Evolutionary conservation across 2,113 vertebrate species (phyloP).

Genomic region (Anoplopoma fimbria): DNA sequence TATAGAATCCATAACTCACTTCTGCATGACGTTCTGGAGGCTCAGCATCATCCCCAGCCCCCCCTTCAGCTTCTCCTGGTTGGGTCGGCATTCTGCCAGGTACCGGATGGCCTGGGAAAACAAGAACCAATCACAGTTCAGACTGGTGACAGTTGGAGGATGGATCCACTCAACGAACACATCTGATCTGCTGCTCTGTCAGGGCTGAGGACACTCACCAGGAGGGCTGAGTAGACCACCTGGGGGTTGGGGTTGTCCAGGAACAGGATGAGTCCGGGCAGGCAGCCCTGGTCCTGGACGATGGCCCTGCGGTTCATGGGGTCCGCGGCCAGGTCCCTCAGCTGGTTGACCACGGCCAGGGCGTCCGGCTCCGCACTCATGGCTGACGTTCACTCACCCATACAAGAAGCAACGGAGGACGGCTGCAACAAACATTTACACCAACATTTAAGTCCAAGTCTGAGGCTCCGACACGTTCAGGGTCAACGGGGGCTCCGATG

Average conservation of each 20-base stretch:
- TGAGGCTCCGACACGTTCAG: too few species aligned
- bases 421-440: neutral
- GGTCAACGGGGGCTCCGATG: too few species aligned
- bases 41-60: slow-evolving; percentile 96
- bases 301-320: slow-evolving; percentile 93
- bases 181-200: too few species aligned
- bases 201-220: too few species aligned
- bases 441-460: neutral
- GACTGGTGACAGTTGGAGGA: neutral
- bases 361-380: slow-evolving; percentile 92
- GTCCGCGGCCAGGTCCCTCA: slow-evolving; percentile 92
- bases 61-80: slow-evolving; percentile 92
- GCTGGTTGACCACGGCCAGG: slow-evolving; percentile 91
- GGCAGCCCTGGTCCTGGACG: slow-evolving; percentile 94
- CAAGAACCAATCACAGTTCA: slow-evolving; percentile 25
- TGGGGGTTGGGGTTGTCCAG: slow-evolving; percentile 91
- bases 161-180: too few species aligned
- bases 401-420: slow-evolving; percentile 44
- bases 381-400: slow-evolving; percentile 79
- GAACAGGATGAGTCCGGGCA: slow-evolving; percentile 95
- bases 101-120: slow-evolving; percentile 90
- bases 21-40: slow-evolving; percentile 92
- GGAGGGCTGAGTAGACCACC: slow-evolving; percentile 94
- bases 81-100: slow-evolving; percentile 91
- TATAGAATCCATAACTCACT: too few species aligned